phyloP scores from a whole-genome alignment of 35 echinoderm and acorn worm genomes.

The Heliocidaris tuberculata region DNA sequence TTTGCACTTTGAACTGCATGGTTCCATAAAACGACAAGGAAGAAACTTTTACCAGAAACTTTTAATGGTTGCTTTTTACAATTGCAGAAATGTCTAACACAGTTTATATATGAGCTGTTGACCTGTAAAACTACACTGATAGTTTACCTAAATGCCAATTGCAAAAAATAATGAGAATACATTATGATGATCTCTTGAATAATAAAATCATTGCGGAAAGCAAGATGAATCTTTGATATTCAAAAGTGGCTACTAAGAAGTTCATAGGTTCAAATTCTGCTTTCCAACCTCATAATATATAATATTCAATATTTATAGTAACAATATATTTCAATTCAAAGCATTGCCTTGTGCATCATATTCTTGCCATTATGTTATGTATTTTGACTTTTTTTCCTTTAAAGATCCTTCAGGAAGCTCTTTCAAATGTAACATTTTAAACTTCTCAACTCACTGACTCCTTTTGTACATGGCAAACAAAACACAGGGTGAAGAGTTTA shows the following conservation, averaged over 20 bases:
- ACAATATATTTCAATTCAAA: neutral
- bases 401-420: neutral
- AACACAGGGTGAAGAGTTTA: conserved; percentile 11
- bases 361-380: neutral
- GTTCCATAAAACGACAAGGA: neutral
- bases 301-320: neutral
- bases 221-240: neutral
- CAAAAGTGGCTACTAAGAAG: neutral
- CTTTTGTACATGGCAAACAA: conserved; percentile 8
- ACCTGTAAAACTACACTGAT: neutral
- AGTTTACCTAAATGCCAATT: no score
- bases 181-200: no score
- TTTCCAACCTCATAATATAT: neutral
- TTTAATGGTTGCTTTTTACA: neutral
- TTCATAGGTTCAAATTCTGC: neutral
- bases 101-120: neutral
- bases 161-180: no score
- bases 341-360: neutral
- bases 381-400: neutral
- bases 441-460: neutral
- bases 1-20: neutral
- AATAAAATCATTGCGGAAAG: no score
- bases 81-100: neutral
- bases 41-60: neutral
- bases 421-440: conserved; percentile 1